These are phyloP conservation scores for Columbina picui DNA, from an alignment of 2,113 vertebrate genomes.

Conservation along the genomic window DNA sequence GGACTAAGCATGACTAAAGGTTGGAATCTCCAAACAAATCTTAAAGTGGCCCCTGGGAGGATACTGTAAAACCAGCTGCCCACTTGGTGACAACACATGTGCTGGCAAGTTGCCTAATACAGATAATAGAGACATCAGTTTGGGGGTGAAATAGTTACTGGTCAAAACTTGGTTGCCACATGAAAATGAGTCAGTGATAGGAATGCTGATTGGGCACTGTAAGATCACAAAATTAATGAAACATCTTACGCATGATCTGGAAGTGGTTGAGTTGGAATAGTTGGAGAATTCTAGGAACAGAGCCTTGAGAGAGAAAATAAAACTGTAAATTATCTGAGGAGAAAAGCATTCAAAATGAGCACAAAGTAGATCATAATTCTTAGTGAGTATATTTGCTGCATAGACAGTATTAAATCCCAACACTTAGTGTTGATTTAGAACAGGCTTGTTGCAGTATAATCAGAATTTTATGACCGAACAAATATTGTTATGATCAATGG, in stretches of 20 bases:
- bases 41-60: background rate
- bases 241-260: background rate
- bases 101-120: background rate
- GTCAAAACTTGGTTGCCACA: background rate
- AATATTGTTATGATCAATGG: background rate
- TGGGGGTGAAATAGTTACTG: background rate
- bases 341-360: background rate
- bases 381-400: background rate
- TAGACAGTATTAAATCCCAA: background rate
- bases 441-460: background rate
- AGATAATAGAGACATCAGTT: background rate
- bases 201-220: background rate
- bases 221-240: background rate
- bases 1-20: background rate
- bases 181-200: background rate
- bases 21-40: background rate
- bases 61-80: background rate
- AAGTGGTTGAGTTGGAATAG: background rate
- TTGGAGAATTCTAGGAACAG: slow-evolving; percentile 26
- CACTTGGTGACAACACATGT: background rate
- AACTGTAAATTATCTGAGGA: background rate
- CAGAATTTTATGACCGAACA: background rate
- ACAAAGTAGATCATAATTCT: background rate
- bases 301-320: background rate
- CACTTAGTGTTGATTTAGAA: slow-evolving; percentile 3